These are phyloP conservation scores for Beris morrisii DNA, from an alignment of 2,888 invertebrate genomes.

Conservation along the genomic window DNA sequence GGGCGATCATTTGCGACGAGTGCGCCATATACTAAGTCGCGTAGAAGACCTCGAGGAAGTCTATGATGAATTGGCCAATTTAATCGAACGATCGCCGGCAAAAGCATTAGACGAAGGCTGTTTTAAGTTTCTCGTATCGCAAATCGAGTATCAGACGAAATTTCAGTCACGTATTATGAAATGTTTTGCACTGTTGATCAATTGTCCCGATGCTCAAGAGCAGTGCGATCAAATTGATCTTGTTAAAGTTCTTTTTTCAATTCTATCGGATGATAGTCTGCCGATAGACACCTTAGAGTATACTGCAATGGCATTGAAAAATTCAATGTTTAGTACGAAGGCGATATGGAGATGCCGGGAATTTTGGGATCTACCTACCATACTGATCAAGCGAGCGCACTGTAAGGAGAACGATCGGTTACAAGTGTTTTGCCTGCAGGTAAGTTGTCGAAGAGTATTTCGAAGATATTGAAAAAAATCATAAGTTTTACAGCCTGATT, in stretches of 20 bases:
- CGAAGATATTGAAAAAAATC: neutral
- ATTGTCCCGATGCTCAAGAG: slow-evolving; percentile 47
- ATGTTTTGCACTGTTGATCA: slow-evolving; percentile 50
- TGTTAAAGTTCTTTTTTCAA: slow-evolving; percentile 43
- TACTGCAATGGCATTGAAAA: slow-evolving; percentile 45
- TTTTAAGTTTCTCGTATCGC: slow-evolving; percentile 48
- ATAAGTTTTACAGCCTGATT: neutral
- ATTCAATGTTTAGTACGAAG: slow-evolving; percentile 46
- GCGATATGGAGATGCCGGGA: slow-evolving; percentile 50
- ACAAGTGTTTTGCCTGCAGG: slow-evolving; percentile 49
- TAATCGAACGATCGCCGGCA: slow-evolving; percentile 46
- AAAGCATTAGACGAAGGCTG: slow-evolving; percentile 47
- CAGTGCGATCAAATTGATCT: slow-evolving; percentile 47
- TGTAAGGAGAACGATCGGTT: slow-evolving; percentile 41
- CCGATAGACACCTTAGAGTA: slow-evolving; percentile 44
- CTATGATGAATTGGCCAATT: slow-evolving; percentile 48
- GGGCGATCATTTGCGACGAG: slow-evolving; percentile 40
- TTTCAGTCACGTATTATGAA: slow-evolving; percentile 45
- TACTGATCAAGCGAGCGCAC: slow-evolving; percentile 45
- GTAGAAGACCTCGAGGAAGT: slow-evolving; percentile 43
- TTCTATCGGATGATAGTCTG: slow-evolving; percentile 34
- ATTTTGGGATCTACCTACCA: slow-evolving; percentile 45
- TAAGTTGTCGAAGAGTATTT: slow-evolving; percentile 27
- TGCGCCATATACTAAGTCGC: slow-evolving; percentile 42
- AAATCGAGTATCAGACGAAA: slow-evolving; percentile 38